These are phyloP conservation scores for Chironex yamaguchii DNA, from an alignment of 30 jellyfish, hydroid and myxozoan genomes.

Conservation along the genomic window DNA sequence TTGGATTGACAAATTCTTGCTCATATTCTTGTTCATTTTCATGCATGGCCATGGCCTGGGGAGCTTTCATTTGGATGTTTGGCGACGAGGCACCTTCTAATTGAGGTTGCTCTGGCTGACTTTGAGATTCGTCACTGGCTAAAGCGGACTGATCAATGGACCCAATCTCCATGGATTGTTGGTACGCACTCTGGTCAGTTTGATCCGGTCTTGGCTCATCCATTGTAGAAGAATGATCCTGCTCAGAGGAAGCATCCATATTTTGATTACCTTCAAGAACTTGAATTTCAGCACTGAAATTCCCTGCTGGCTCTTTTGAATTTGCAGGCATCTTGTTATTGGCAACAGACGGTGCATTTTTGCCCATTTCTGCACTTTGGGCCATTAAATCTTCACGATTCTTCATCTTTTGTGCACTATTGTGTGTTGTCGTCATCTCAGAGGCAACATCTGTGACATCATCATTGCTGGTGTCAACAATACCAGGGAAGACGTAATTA, in stretches of 20 bases:
- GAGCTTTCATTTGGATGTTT: no score
- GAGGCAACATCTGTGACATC: constrained; percentile 82
- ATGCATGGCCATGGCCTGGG: background rate
- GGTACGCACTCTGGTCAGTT: background rate
- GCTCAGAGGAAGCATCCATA: background rate
- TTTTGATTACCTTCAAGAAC: background rate
- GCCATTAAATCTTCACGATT: background rate
- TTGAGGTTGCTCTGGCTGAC: background rate
- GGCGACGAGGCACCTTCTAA: background rate
- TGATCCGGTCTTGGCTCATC: background rate
- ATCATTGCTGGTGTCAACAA: constrained; percentile 91
- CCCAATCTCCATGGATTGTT: background rate
- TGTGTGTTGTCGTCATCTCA: background rate
- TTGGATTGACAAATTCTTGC: background rate
- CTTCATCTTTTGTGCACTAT: background rate
- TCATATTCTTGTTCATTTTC: background rate
- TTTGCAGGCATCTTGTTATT: background rate
- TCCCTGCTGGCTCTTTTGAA: background rate
- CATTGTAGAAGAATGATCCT: background rate
- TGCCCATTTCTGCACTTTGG: background rate
- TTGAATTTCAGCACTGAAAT: background rate
- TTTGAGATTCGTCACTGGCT: background rate
- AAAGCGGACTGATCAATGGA: background rate
- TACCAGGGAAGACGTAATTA: constrained; percentile 94
- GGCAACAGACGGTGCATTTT: background rate